Evolutionary conservation across 2,888 invertebrate genomes (phyloP), one percentile per base, ranked within the genome.

Genomic region (Phasia obesa): DNA sequence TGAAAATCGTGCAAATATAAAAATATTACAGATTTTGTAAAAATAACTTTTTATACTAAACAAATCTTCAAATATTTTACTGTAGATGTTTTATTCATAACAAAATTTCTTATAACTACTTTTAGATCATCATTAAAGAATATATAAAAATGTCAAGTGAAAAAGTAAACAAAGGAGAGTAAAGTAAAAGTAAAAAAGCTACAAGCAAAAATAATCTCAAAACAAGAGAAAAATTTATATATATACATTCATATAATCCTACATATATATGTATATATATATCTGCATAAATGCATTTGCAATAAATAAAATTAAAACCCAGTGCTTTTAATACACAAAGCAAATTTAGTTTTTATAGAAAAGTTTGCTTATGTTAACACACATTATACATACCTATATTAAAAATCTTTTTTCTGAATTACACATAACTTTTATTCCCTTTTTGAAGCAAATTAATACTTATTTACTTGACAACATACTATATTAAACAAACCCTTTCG

Each of bases 1-100:
- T 74, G 55, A 67, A 65, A 69, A 53, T 70, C 25, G 21, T 57
- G 57, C 64, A 71, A 74, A 57, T 49, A 62, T 67, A 75, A 59
- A 25, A 59, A 59, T 67, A 55, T 31, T 38, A 25, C 5, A 42
- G 44, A 27, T 27, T n/a, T 69, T 70, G 47, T 17, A 60, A 75
- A 69, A 62, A n/a, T n/a, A n/a, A 62, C n/a, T 17, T 17, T 27
- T n/a, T 17, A 9, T 31, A 7, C 31, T 31, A 64, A 15, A 27
- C 47, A 47, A 11, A 55, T 6, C 13, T 17, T 4, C 1, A 44
- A 17, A 17, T 9, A 7, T 44, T 44, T 44, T 44, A 17, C 1
- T 44, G 4, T 17, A 3, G 17, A 44, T 17, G 4, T n/a, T 44
- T 47, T 7, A 44, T 17, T 13, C 1, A 17, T 42, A 47, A 47